Percentiles rank a stretch among this genome's conserved stretches.
Conservation (phyloP, 2,797 vertebrate genomes). For the Pagetopsis macropterus region DNA sequence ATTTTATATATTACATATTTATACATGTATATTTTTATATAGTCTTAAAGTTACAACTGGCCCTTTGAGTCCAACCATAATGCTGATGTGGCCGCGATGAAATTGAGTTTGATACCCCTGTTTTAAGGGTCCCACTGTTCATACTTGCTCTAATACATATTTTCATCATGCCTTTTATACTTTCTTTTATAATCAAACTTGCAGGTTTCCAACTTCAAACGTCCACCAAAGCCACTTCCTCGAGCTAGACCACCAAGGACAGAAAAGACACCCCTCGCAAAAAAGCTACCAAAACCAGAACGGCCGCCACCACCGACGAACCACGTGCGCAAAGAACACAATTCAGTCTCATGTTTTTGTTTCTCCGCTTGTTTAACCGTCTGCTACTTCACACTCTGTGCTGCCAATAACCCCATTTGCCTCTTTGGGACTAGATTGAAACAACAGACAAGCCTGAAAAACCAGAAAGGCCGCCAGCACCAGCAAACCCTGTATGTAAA, state of each 20-base stretch:
- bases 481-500: constrained; percentile 38
- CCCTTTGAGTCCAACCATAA: no score
- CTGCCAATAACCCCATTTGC: not conserved
- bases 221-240: constrained; percentile 70
- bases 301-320: not conserved
- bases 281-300: constrained; percentile 2
- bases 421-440: no score
- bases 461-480: not conserved
- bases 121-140: not conserved
- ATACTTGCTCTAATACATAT: not conserved
- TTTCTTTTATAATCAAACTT: not conserved
- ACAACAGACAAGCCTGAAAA: constrained; percentile 14
- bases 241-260: constrained; percentile 51
- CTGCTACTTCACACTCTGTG: not conserved
- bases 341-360: not conserved
- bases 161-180: not conserved
- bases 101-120: no score
- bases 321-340: constrained; percentile 36
- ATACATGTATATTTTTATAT: no score
- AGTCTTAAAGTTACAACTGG: no score
- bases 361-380: not conserved
- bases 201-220: constrained; percentile 65
- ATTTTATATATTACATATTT: no score
- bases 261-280: not conserved
- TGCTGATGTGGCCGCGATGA: no score